Conservation (phyloP, 2,888 invertebrate species). For the Agrochola macilenta region DNA sequence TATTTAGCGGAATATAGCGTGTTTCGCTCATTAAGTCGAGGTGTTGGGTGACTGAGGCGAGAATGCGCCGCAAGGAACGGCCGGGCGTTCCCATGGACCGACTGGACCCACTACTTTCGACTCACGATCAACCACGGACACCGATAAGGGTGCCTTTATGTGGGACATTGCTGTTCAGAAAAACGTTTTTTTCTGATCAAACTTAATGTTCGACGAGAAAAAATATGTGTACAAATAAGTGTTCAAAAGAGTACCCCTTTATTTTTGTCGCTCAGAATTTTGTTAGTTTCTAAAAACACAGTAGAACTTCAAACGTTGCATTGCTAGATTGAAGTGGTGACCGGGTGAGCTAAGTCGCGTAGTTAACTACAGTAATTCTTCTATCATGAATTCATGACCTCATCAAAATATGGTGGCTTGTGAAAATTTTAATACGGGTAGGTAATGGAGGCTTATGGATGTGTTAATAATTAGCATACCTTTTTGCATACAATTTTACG, state of each 20-base stretch:
- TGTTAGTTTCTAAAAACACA: not conserved
- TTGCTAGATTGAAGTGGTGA: not conserved
- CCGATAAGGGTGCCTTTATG: slow-evolving; percentile 45
- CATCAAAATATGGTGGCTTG: not conserved
- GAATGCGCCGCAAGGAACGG: slow-evolving; percentile 82
- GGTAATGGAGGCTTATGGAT: not conserved
- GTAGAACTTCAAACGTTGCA: not conserved
- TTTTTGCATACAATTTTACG: slow-evolving; percentile 9
- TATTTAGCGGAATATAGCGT: slow-evolving; percentile 71
- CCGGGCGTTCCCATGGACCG: slow-evolving; percentile 79
- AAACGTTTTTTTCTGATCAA: not conserved
- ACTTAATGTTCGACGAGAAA: not conserved
- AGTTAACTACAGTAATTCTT: not conserved
- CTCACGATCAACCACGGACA: slow-evolving; percentile 60
- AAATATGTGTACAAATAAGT: not conserved
- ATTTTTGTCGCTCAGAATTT: not conserved
- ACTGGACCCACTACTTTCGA: slow-evolving; percentile 73
- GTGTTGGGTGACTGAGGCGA: slow-evolving; percentile 78
- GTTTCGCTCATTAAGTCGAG: slow-evolving; percentile 81
- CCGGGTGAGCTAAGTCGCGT: not conserved
- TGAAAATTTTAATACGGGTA: not conserved
- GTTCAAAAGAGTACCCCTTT: not conserved
- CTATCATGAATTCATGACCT: slow-evolving; percentile 2
- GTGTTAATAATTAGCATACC: slow-evolving; percentile 15
- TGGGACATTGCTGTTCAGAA: not conserved